These are phyloP conservation scores for Poecilia picta DNA, from an alignment of 2,797 vertebrate species.

Conservation along the genomic window DNA sequence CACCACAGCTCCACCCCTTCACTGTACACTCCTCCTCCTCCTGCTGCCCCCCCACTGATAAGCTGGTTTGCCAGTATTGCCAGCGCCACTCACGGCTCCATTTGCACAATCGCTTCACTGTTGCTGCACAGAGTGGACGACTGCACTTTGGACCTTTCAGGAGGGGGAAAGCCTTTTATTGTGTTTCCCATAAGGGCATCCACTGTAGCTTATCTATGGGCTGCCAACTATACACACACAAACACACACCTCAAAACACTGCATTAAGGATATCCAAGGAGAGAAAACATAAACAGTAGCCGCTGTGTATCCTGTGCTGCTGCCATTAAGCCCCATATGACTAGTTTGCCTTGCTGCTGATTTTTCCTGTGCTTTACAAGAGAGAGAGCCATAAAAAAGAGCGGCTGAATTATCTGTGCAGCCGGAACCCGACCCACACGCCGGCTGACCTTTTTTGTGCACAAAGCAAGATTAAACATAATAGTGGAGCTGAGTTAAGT, in stretches of 20 bases:
- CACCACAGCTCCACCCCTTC: slow-evolving; percentile 19
- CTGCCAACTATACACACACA: slow-evolving; percentile 55
- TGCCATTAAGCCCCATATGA: slow-evolving; percentile 47
- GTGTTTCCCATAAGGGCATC: slow-evolving; percentile 73
- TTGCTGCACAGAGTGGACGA: slow-evolving; percentile 71
- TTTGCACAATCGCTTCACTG: slow-evolving; percentile 75
- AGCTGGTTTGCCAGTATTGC: slow-evolving; percentile 68
- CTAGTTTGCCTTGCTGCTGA: slow-evolving; percentile 37
- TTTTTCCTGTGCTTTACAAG: slow-evolving; percentile 50
- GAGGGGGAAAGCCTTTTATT: slow-evolving; percentile 68
- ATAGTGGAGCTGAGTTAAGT: slow-evolving; percentile 69
- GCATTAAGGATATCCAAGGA: slow-evolving; percentile 66
- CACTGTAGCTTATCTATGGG: slow-evolving; percentile 67
- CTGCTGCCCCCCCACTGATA: slow-evolving; percentile 53
- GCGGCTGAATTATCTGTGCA: slow-evolving; percentile 61
- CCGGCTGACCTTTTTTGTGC: slow-evolving; percentile 66
- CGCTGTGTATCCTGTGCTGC: slow-evolving; percentile 25
- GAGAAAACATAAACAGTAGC: slow-evolving; percentile 60
- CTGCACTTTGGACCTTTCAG: slow-evolving; percentile 77
- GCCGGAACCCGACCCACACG: slow-evolving; percentile 60
- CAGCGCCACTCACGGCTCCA: slow-evolving; percentile 60
- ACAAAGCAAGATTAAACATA: slow-evolving; percentile 71
- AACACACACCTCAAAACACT: slow-evolving; percentile 55
- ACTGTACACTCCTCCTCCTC: slow-evolving; percentile 48
- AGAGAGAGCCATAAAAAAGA: slow-evolving; percentile 60